Percentiles rank a stretch among this genome's conserved stretches.
Evolutionary conservation across 2,113 vertebrate species (phyloP).

Genomic region (Galeopterus variegatus): DNA sequence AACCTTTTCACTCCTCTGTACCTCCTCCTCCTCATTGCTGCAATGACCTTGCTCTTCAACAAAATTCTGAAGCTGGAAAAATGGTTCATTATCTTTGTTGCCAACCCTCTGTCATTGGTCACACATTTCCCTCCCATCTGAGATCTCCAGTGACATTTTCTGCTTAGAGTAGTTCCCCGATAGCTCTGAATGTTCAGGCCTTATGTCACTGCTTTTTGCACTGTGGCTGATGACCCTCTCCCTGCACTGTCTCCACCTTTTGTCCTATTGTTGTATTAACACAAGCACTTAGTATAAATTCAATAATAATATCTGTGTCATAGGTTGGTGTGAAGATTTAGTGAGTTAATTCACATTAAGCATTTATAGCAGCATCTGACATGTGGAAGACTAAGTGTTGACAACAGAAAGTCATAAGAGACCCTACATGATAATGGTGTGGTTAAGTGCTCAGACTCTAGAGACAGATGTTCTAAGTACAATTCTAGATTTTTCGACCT

Average conservation of each 20-base stretch:
- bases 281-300: neutral
- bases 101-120: neutral
- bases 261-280: neutral
- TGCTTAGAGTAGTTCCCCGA: neutral
- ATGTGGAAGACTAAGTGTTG: neutral
- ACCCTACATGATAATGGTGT: too few relatives aligned
- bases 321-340: neutral
- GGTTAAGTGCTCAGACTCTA: too few relatives aligned
- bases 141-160: neutral
- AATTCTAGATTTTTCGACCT: neutral
- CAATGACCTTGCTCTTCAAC: neutral
- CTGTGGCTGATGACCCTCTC: neutral
- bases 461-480: neutral
- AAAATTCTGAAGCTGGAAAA: neutral
- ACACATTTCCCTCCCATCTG: neutral
- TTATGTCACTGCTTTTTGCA: neutral
- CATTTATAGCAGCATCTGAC: neutral
- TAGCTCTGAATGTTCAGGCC: neutral
- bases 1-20: neutral
- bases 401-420: neutral
- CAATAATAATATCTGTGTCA: neutral
- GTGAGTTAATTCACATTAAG: neutral
- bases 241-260: neutral
- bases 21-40: accelerated
- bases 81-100: neutral